Evolutionary conservation across 2,797 vertebrate genomes (phyloP), one percentile per base, ranked within the genome.

Genomic region (Octomys mimax): DNA sequence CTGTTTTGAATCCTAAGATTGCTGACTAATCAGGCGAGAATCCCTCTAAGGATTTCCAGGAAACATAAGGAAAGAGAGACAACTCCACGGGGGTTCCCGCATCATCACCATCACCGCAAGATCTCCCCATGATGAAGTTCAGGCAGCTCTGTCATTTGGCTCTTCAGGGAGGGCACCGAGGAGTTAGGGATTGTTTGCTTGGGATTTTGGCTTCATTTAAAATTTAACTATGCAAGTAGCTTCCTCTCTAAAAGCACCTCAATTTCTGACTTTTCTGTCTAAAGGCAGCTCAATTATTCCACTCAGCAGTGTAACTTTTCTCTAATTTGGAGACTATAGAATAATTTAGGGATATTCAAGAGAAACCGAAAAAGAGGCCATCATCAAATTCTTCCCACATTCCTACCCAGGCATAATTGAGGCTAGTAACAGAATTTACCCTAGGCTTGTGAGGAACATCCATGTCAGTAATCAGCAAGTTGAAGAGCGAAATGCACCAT

Each of bases 381-480:
- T 89, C 70, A 94, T 92, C 7, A 6, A 95, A 73, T 84, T 92
- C 64, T 92, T 95, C 28, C 28, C 66, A 61, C 62, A 77, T 89
- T 54, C 61, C 81, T 87, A 49, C 22, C 42, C 19, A 28, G n/a
- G 28, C n/a, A 26, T 84, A 93, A 96, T 57, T 87, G 88, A 89
- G 54, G 10, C 33, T 73, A 42, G 42, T 64, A 57, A 73, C 26
- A 93, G 68, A 94, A 92, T 96, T 92, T 95, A 70, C 70, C 28
- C 21, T 75, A 77, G 36, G 33, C 21, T 1, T 84, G n/a, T 57
- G 31, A 89, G 19, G 70, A 73, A 89, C 71, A 90, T 75, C 24
- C 10, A 36, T 75, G 82, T 75, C 71, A 81, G 57, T 75, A 92
- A 96, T 96, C 88, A 97, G 87, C 57, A 88, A 66, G 61, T 68